Evolutionary conservation across 1,140 invertebrate genomes (phyloP).

Genomic region (Arion vulgaris): DNA sequence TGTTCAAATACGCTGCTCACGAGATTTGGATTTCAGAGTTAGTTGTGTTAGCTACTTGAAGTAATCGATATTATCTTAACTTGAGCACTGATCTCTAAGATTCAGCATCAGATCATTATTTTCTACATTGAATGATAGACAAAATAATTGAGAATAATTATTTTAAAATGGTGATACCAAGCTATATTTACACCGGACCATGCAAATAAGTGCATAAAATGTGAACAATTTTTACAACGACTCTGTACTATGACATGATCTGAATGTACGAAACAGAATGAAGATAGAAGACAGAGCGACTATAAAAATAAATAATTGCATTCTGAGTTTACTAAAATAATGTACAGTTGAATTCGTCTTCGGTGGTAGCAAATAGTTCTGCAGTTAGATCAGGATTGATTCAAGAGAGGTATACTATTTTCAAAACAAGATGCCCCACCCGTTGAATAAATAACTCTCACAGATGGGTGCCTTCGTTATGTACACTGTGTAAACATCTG

Average conservation of each 20-base stretch:
- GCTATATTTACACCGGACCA: not conserved
- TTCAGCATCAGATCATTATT: not conserved
- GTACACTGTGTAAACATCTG: not conserved
- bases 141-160: not conserved
- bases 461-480: not conserved
- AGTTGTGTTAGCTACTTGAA: not conserved
- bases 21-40: not conserved
- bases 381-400: not conserved
- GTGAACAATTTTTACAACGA: not conserved
- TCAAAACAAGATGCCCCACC: not conserved
- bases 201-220: not conserved
- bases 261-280: not conserved
- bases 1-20: not conserved
- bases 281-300: not conserved
- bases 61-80: not conserved
- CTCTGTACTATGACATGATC: not conserved
- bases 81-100: not conserved
- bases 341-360: not conserved
- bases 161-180: not conserved
- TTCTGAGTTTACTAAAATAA: not conserved
- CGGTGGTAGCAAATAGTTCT: not conserved
- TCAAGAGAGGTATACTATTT: not conserved
- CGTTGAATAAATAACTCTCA: not conserved
- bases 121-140: too few species aligned
- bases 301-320: not conserved